Conservation (phyloP, 2,797 vertebrate genomes). For the Anguilla marmorata region DNA sequence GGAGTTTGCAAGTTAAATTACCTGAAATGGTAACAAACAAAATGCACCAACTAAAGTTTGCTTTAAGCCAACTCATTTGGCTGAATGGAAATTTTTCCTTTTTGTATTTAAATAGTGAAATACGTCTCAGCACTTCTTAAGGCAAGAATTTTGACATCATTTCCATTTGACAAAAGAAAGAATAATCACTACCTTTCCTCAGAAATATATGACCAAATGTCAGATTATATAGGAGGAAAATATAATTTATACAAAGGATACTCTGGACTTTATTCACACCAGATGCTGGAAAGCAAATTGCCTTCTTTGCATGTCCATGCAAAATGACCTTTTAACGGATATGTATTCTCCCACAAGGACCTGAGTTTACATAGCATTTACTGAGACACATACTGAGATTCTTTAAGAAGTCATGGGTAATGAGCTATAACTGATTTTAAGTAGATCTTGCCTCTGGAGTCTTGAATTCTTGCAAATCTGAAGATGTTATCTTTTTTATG, state of each 20-base stretch:
- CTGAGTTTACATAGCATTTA: background rate
- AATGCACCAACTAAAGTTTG: conserved; percentile 3
- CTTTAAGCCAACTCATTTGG: conserved; percentile 23
- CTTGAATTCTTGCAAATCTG: too few species aligned
- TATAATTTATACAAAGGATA: background rate
- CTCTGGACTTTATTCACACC: background rate
- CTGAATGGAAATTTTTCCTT: conserved; percentile 30
- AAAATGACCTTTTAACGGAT: background rate
- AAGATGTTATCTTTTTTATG: too few species aligned
- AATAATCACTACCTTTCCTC: background rate
- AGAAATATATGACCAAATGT: conserved; percentile 14
- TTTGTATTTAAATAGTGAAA: conserved; percentile 44
- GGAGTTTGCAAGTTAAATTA: conserved; percentile 40
- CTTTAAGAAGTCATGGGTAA: too few species aligned
- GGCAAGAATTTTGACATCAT: conserved; percentile 13
- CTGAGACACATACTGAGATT: background rate
- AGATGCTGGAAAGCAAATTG: conserved; percentile 23
- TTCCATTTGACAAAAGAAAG: conserved; percentile 27
- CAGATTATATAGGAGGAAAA: background rate
- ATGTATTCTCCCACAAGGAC: background rate
- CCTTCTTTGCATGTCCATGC: conserved; percentile 21
- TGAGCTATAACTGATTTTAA: too few species aligned
- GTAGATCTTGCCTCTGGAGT: too few species aligned
- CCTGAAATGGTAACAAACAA: conserved; percentile 21
- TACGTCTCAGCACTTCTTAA: background rate